Conservation (phyloP, 2,113 vertebrate species). For the Fregata magnificens region DNA sequence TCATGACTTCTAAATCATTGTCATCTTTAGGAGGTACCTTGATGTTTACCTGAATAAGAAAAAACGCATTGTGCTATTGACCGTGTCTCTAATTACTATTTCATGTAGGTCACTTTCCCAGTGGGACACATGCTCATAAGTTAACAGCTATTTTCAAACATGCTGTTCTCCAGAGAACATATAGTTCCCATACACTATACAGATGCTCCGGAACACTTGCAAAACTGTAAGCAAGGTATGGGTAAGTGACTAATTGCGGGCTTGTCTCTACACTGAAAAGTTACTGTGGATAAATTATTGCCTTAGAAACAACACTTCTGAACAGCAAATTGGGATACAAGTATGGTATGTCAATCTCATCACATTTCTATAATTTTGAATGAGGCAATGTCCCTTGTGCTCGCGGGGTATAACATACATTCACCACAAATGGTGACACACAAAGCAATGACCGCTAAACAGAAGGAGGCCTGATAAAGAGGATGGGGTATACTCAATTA, state of each 20-base stretch:
- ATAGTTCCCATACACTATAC: background rate
- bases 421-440: background rate
- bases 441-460: background rate
- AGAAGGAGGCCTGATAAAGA: background rate
- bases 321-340: background rate
- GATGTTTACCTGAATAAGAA: conserved; percentile 81
- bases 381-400: background rate
- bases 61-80: background rate
- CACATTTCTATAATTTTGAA: background rate
- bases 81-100: background rate
- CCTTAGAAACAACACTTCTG: background rate
- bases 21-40: conserved; percentile 78
- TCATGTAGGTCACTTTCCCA: background rate
- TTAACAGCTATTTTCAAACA: background rate
- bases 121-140: rapidly evolving
- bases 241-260: background rate
- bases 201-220: background rate
- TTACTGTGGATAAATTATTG: background rate
- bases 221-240: background rate
- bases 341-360: background rate
- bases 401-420: background rate
- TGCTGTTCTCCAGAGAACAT: background rate
- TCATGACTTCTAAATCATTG: conserved; percentile 82
- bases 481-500: background rate
- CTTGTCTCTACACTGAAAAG: background rate